Evolutionary conservation across 2,113 vertebrate species (phyloP).

Genomic region (Struthio camelus): DNA sequence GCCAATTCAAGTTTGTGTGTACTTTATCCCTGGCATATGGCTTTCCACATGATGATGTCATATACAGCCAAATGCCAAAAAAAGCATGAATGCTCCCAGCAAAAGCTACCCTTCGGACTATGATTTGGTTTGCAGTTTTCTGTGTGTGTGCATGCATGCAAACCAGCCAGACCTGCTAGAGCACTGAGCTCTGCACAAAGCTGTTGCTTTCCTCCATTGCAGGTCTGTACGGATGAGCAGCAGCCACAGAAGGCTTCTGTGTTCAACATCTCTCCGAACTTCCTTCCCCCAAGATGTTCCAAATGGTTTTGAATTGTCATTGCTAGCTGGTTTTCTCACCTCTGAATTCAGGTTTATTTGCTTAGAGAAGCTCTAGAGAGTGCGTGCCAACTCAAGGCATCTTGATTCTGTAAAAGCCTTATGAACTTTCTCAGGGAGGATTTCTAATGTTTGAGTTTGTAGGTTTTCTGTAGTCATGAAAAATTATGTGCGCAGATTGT

Average conservation of each 20-base stretch:
- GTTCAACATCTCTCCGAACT: neutral
- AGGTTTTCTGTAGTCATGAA: neutral
- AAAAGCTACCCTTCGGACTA: neutral
- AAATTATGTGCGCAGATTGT: neutral
- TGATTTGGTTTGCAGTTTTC: neutral
- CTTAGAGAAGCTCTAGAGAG: neutral
- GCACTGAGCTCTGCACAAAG: neutral
- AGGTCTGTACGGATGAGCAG: neutral
- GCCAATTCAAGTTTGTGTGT: constrained; percentile 10
- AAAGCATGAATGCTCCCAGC: neutral
- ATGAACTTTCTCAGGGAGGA: neutral
- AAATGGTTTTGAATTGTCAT: neutral
- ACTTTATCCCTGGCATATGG: constrained; percentile 18
- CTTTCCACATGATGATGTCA: constrained; percentile 48
- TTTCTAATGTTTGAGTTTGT: neutral
- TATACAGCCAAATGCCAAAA: neutral
- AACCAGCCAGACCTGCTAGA: accelerated
- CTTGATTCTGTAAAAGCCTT: neutral
- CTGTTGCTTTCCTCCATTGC: neutral
- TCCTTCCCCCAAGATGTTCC: neutral
- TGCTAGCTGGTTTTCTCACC: neutral
- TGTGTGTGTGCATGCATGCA: neutral
- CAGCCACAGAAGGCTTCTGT: neutral
- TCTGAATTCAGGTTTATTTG: neutral
- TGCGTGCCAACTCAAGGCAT: accelerated